A percentile compares a stretch with the other conserved stretches of the same genome.
phyloP scores from a whole-genome alignment of 2,888 invertebrate species.

The Leucoptera coffeella region DNA sequence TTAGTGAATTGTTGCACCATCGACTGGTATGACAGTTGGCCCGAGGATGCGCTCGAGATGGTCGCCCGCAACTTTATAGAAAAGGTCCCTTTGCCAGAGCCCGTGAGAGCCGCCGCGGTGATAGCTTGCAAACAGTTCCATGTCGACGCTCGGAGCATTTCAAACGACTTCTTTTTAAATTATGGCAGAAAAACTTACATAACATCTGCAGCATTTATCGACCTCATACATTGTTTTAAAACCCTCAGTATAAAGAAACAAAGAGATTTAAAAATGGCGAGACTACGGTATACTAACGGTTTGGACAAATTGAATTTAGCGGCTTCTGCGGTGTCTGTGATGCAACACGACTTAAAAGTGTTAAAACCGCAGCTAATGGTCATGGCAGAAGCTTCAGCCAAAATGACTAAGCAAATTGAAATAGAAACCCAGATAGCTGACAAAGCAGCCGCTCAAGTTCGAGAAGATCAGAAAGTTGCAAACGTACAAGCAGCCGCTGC shows the following conservation, averaged over 20 bases:
- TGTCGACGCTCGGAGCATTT: constrained; percentile 61
- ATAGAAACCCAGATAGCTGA: constrained; percentile 71
- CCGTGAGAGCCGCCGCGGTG: constrained; percentile 60
- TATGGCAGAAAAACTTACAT: constrained; percentile 72
- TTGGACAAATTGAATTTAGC: constrained; percentile 75
- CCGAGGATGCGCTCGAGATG: constrained; percentile 78
- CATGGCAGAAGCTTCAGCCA: constrained; percentile 65
- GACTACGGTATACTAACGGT: constrained; percentile 71
- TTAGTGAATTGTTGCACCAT: constrained; percentile 85
- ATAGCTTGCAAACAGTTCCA: constrained; percentile 86
- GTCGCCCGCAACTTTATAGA: constrained; percentile 72
- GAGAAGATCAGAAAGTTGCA: constrained; percentile 81
- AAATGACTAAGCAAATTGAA: constrained; percentile 73
- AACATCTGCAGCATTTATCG: constrained; percentile 80
- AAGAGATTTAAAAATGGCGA: constrained; percentile 64
- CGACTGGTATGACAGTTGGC: constrained; percentile 88
- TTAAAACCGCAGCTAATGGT: constrained; percentile 69
- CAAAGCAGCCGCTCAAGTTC: constrained; percentile 70
- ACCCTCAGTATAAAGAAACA: constrained; percentile 66
- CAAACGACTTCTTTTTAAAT: constrained; percentile 57
- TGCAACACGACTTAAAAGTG: constrained; percentile 69
- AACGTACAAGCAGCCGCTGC: constrained; percentile 83
- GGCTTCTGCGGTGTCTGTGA: constrained; percentile 66
- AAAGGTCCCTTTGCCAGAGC: constrained; percentile 66
- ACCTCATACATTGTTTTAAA: constrained; percentile 72